A percentile compares a stretch with the other conserved stretches of the same genome.
These are phyloP conservation scores for Nesogale talazaci DNA, from an alignment of 2,113 vertebrate genomes.

Conservation along the genomic window DNA sequence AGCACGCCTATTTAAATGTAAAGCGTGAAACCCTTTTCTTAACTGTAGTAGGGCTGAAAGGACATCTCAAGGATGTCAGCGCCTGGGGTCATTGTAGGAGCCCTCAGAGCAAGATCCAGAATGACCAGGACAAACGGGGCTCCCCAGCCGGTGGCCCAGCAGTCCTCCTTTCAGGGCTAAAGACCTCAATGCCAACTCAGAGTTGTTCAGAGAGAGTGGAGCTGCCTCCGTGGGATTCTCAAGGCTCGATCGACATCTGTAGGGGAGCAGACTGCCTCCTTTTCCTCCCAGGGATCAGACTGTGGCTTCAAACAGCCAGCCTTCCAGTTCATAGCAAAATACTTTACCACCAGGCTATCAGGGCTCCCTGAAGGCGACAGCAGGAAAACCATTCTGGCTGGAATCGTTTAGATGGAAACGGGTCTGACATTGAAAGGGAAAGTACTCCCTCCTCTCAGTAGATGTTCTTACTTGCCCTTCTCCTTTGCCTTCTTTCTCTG, in stretches of 20 bases:
- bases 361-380: not conserved
- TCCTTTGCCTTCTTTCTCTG: not conserved
- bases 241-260: not conserved
- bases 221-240: too few relatives aligned
- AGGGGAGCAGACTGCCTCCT: not conserved
- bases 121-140: not conserved
- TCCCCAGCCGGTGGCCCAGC: not conserved
- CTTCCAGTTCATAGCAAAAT: not conserved
- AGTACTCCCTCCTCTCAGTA: not conserved
- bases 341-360: not conserved
- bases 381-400: not conserved
- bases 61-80: not conserved
- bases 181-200: not conserved
- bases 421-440: not conserved
- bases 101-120: not conserved
- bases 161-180: not conserved
- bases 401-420: not conserved
- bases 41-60: too few relatives aligned
- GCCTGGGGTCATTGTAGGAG: not conserved
- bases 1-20: not conserved
- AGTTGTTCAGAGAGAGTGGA: not conserved
- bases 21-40: slow-evolving; percentile 4
- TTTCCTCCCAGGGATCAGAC: not conserved
- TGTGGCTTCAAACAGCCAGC: not conserved
- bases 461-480: not conserved